Conservation (phyloP, 1,140 invertebrate species). For the Drosophila santomea region DNA sequence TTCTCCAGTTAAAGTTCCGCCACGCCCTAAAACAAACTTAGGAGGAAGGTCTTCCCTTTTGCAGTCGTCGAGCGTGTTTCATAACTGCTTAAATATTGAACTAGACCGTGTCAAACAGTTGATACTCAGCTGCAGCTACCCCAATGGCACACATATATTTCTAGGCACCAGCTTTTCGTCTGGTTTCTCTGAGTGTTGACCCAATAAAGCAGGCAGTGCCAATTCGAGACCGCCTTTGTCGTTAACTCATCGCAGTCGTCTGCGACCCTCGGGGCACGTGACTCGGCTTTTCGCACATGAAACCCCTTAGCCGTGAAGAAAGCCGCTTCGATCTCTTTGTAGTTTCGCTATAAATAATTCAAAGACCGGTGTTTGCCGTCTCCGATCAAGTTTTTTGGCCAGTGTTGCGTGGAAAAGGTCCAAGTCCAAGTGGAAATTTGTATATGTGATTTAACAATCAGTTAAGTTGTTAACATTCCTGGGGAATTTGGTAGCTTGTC, state of each 20-base stretch:
- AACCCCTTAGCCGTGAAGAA: slow-evolving; percentile 19
- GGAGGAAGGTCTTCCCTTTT: neutral
- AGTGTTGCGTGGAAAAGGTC: neutral
- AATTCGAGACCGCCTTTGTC: slow-evolving; percentile 29
- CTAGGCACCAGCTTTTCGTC: slow-evolving; percentile 41
- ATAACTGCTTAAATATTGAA: slow-evolving; percentile 45
- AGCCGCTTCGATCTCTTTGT: slow-evolving; percentile 47
- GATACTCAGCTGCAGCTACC: slow-evolving; percentile 15
- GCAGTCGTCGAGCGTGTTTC: slow-evolving; percentile 8
- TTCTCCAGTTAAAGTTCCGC: slow-evolving; percentile 10
- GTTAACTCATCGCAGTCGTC: slow-evolving; percentile 61
- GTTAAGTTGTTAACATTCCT: slow-evolving; percentile 18
- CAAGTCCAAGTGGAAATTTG: neutral
- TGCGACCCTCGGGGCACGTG: slow-evolving; percentile 64
- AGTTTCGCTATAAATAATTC: slow-evolving; percentile 63
- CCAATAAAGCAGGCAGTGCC: slow-evolving; percentile 44
- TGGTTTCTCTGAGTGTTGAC: slow-evolving; percentile 43
- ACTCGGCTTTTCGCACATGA: slow-evolving; percentile 62
- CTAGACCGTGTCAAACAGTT: slow-evolving; percentile 50
- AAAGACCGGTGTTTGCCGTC: slow-evolving; percentile 22
- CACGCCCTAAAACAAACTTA: slow-evolving; percentile 10
- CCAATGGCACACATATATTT: neutral
- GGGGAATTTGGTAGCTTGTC: neutral
- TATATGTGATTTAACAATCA: neutral
- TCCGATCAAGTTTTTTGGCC: neutral